These are phyloP conservation scores for Pocillopora meandrina DNA, from an alignment of 92 coral and sea anemone species.

Conservation along the genomic window DNA sequence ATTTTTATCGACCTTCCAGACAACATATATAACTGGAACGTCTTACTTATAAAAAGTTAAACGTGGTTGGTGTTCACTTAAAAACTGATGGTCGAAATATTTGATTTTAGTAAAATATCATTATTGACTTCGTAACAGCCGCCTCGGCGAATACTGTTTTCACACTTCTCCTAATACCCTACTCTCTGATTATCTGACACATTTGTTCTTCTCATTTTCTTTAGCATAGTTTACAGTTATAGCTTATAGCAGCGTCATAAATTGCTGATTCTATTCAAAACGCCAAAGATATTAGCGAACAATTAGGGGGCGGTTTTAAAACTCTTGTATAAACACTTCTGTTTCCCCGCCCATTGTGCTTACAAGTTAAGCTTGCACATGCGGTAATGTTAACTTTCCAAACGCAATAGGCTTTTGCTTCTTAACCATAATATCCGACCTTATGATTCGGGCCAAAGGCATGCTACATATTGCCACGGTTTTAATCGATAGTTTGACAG, in stretches of 20 bases:
- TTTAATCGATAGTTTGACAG: neutral
- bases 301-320: conserved; percentile 29
- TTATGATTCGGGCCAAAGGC: neutral
- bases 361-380: neutral
- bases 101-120: too few relatives aligned
- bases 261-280: conserved; percentile 17
- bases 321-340: conserved; percentile 35
- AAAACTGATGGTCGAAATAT: too few relatives aligned
- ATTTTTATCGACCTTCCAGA: too few relatives aligned
- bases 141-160: too few relatives aligned
- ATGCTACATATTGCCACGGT: neutral
- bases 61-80: too few relatives aligned
- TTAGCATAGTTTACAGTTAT: conserved; percentile 16
- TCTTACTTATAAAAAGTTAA: too few relatives aligned
- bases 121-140: too few relatives aligned
- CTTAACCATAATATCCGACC: neutral
- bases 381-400: neutral
- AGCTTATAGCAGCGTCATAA: conserved; percentile 6
- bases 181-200: too few relatives aligned
- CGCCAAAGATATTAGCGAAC: conserved; percentile 20
- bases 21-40: too few relatives aligned
- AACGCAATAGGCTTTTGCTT: conserved; percentile 3
- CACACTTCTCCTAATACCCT: too few relatives aligned
- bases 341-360: conserved; percentile 28
- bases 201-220: too few relatives aligned